Evolutionary conservation across 2,888 invertebrate genomes (phyloP).

Genomic region (Tenodera sinensis): DNA sequence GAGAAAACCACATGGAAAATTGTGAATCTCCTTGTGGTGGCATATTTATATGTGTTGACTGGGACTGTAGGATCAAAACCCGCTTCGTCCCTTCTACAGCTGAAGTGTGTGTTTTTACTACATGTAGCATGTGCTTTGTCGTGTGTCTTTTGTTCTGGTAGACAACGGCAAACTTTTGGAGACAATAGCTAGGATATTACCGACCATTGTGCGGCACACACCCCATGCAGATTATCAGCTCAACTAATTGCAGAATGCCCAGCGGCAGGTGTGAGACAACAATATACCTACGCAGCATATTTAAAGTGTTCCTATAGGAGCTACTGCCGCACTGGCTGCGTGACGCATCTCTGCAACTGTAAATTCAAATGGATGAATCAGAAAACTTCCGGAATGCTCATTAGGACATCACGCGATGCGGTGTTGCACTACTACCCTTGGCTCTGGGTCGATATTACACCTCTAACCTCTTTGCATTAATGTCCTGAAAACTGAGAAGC

Average conservation of each 20-base stretch:
- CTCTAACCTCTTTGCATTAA: background rate
- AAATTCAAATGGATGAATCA: conserved; percentile 18
- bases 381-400: conserved; percentile 25
- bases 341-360: background rate
- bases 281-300: background rate
- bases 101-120: background rate
- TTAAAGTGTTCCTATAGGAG: background rate
- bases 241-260: background rate
- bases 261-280: background rate
- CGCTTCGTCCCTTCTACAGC: background rate
- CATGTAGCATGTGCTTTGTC: background rate
- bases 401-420: conserved; percentile 19
- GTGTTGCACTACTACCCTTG: background rate
- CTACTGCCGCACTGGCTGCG: background rate
- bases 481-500: no score
- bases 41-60: no score
- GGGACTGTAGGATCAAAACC: background rate
- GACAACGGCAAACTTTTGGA: background rate
- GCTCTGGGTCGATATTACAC: background rate
- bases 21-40: no score
- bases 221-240: background rate
- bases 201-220: background rate
- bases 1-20: no score
- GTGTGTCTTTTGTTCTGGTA: background rate
- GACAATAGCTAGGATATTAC: background rate